phyloP scores from a whole-genome alignment of 2,888 invertebrate genomes.

The Dorcus hopei region DNA sequence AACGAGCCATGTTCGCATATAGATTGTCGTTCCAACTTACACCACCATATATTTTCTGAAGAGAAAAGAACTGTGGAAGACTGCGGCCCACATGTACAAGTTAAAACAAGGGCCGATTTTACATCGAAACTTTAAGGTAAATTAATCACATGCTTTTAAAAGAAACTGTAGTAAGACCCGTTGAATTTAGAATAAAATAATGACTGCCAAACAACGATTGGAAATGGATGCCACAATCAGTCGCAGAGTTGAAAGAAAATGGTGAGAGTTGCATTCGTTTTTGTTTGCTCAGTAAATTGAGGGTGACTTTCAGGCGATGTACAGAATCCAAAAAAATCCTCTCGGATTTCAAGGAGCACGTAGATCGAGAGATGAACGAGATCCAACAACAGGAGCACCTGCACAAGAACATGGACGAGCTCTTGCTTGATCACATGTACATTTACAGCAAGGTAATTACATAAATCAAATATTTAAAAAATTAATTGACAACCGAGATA shows the following conservation, averaged over 20 bases:
- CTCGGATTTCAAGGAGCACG: slow-evolving; percentile 13
- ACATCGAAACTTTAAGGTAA: slow-evolving; percentile 4
- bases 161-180: no score
- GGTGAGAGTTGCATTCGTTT: no score
- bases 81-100: slow-evolving; percentile 3
- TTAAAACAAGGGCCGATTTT: slow-evolving; percentile 3
- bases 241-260: no score
- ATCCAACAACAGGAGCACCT: no score
- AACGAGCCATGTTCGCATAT: not conserved
- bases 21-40: slow-evolving; percentile 13
- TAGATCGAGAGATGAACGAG: not conserved
- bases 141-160: no score
- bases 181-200: not conserved
- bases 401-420: no score
- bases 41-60: slow-evolving; percentile 10
- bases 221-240: no score
- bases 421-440: no score
- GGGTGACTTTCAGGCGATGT: slow-evolving; percentile 10
- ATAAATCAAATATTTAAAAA: not conserved
- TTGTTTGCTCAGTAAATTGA: not conserved
- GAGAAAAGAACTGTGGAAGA: slow-evolving; percentile 9
- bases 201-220: no score
- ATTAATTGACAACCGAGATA: not conserved
- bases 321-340: slow-evolving; percentile 13
- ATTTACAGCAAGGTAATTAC: not conserved